A percentile compares a stretch with the other conserved stretches of the same genome.
These are phyloP conservation scores for Ischnus inquisitorius DNA, from an alignment of 2,888 invertebrate species.

Conservation along the genomic window DNA sequence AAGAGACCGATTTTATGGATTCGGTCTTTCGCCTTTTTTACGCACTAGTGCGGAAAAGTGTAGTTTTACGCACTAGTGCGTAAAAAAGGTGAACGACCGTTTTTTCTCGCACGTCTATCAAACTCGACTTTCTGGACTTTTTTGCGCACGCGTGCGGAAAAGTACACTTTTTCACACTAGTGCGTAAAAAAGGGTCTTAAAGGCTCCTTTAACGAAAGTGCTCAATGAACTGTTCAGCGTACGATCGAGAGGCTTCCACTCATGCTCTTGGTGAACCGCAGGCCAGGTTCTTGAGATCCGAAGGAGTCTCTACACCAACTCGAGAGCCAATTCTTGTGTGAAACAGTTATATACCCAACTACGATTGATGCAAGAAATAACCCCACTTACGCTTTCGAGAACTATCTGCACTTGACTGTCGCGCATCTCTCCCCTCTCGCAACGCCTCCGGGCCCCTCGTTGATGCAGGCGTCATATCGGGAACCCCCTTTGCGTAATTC, in stretches of 20 bases:
- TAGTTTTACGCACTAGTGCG: too few relatives aligned
- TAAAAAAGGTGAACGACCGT: too few relatives aligned
- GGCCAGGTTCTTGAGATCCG: conserved; percentile 14
- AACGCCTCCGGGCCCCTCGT: not conserved
- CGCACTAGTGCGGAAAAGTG: too few relatives aligned
- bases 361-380: conserved; percentile 22
- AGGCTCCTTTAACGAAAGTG: not conserved
- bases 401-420: not conserved
- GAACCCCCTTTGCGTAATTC: conserved; percentile 54
- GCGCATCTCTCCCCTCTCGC: not conserved
- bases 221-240: not conserved
- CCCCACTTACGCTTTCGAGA: conserved; percentile 44
- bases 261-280: conserved; percentile 59
- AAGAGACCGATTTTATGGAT: too few relatives aligned
- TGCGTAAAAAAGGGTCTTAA: too few relatives aligned
- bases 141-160: too few relatives aligned
- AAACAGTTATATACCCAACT: conserved; percentile 73
- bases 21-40: too few relatives aligned
- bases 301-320: conserved; percentile 65
- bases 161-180: too few relatives aligned
- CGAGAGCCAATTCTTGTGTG: conserved; percentile 55
- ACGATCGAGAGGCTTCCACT: conserved; percentile 43
- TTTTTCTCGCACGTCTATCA: too few relatives aligned
- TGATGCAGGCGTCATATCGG: conserved; percentile 29
- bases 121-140: too few relatives aligned